Base-by-base conservation (phyloP, 2,888 invertebrate genomes). In the Tiliacea aurago region DNA sequence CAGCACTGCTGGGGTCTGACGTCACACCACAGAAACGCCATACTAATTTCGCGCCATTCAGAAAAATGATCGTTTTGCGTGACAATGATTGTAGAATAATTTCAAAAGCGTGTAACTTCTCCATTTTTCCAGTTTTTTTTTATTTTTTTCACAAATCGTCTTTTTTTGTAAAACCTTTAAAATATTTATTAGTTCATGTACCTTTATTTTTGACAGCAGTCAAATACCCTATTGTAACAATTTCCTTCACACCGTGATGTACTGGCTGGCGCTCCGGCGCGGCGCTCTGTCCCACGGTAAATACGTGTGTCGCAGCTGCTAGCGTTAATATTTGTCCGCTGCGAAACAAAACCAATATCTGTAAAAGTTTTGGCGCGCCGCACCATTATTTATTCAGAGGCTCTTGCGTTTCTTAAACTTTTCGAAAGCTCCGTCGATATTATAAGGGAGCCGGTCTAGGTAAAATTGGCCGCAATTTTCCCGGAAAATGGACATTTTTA, bases 331-430 rank as follows among this genome's bases (percentile, higher is more conserved):
- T 93, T 91, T 91, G 91, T 89, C 88, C 89, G 89, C 84, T 89
- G 85, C 86, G 88, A 92, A 94, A 94, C 92, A 93, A 92, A 91
- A 90, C 92, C 93, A 94, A 95, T 94, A 94, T 93, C 92, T 90
- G 91, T 91, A 92, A 93, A 94, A 94, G 91, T 94, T 94, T 91
- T 84, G 90, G 86, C 88, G 84, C 86, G 84, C 83, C 80, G 84
- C 88, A 88, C 88, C 91, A 93, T 94, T 93, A 93, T 93, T 94
- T 94, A 95, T 94, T 94, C 93, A 93, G 90, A 90, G 89, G 85
- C 90, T 90, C 90, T 88, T 90, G 90, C 88, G 90, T 93, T 93
- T 90, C 91, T 93, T 92, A 87, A 91, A 92, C 89, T 91, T 91
- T 89, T 85, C 78, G 84, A 90, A 90, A 85, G 83, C 84, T 87